Percentiles rank a stretch among this genome's conserved stretches.
phyloP scores from a whole-genome alignment of 2,113 vertebrate genomes.

The Sakesphorus luctuosus region DNA sequence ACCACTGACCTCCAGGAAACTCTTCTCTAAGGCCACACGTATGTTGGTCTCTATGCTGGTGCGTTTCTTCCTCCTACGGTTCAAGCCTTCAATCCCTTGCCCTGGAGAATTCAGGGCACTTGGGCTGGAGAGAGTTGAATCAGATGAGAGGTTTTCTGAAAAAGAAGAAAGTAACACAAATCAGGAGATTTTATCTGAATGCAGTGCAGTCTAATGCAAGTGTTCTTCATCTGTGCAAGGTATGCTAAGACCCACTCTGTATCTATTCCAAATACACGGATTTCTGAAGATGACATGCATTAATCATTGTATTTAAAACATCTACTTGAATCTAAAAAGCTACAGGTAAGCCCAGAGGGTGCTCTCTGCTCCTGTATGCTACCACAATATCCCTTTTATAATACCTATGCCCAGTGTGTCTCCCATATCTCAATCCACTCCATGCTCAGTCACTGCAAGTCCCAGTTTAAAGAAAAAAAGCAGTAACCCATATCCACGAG shows the following conservation, averaged over 20 bases:
- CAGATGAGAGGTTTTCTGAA: slow-evolving; percentile 96
- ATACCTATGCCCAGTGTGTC: neutral
- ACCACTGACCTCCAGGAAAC: slow-evolving; percentile 94
- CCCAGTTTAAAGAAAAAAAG: neutral
- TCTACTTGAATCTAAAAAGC: neutral
- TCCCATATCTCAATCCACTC: neutral
- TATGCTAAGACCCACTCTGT: neutral
- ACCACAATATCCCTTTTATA: neutral
- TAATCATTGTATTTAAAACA: neutral
- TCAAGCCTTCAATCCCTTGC: slow-evolving; percentile 93
- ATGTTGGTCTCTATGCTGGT: slow-evolving; percentile 99
- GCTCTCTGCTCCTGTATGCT: neutral
- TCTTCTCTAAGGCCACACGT: slow-evolving; percentile 99
- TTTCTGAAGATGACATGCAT: neutral
- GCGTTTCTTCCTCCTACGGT: slow-evolving; percentile 99
- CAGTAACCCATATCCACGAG: neutral
- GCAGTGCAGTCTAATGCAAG: neutral
- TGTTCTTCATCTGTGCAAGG: neutral
- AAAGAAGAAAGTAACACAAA: slow-evolving; percentile 40
- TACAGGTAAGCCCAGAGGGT: neutral
- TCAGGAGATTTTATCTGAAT: neutral
- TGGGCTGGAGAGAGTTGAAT: slow-evolving; percentile 93
- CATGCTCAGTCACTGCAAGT: neutral
- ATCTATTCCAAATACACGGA: neutral
- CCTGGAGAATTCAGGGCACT: slow-evolving; percentile 93